Evolutionary conservation across 2,113 vertebrate genomes (phyloP).

Genomic region (Microcebus jonahi): DNA sequence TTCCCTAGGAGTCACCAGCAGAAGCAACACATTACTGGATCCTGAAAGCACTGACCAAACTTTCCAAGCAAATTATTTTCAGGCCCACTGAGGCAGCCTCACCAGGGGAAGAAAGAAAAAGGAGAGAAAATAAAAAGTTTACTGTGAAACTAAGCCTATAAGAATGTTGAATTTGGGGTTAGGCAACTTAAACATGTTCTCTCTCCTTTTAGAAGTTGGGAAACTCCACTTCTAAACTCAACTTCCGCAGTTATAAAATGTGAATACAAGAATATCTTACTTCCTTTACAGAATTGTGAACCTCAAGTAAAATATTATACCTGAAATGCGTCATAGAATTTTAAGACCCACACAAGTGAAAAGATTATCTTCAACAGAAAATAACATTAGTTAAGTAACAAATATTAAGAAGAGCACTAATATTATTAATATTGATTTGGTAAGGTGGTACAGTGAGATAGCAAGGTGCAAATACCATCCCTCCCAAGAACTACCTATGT

Average conservation of each 20-base stretch:
- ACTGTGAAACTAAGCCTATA: not conserved
- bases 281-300: not conserved
- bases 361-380: not conserved
- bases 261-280: not conserved
- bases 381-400: not conserved
- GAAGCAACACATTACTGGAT: not conserved
- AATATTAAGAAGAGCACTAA: not conserved
- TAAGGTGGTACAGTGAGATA: not conserved
- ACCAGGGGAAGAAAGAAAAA: not conserved
- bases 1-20: not conserved
- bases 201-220: not conserved
- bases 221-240: not conserved
- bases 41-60: not conserved
- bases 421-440: not conserved
- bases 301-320: not conserved
- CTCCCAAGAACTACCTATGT: not conserved
- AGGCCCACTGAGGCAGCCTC: not conserved
- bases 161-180: not conserved
- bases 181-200: not conserved
- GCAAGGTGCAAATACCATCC: rapidly evolving
- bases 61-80: not conserved
- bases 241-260: not conserved
- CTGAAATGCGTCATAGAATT: not conserved
- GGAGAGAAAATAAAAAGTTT: not conserved
- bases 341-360: not conserved